Percentiles rank a stretch among this genome's conserved stretches.
These are phyloP conservation scores for Linyphia triangularis DNA, from an alignment of 2,888 invertebrate species.

Conservation along the genomic window DNA sequence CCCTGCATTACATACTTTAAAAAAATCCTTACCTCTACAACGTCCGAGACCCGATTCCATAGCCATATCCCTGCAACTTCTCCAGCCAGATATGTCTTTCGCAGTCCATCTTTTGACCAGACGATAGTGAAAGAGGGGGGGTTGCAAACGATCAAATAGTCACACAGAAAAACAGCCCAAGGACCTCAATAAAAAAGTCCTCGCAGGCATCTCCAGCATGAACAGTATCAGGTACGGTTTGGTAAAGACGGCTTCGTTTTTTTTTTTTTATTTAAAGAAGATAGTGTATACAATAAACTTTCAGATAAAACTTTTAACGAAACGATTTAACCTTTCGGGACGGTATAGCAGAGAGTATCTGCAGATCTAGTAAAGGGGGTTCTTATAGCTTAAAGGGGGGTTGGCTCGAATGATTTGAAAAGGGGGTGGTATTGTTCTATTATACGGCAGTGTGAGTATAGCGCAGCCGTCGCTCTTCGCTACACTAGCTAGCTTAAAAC, in stretches of 20 bases:
- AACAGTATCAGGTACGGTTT: constrained; percentile 66
- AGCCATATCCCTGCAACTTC: constrained; percentile 40
- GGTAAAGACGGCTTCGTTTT: constrained; percentile 59
- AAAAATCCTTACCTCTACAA: constrained; percentile 64
- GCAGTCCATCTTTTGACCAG: constrained; percentile 36
- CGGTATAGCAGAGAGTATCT: constrained; percentile 45
- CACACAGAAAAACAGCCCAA: constrained; percentile 6
- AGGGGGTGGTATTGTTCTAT: constrained; percentile 47
- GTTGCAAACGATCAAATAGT: neutral
- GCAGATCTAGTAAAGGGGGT: neutral
- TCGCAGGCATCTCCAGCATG: constrained; percentile 47
- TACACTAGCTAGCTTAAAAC: constrained; percentile 66
- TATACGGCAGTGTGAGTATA: constrained; percentile 64
- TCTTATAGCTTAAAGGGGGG: constrained; percentile 1
- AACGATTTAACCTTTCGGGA: constrained; percentile 42
- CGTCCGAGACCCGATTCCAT: constrained; percentile 57
- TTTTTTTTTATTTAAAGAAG: neutral
- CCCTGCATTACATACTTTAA: neutral
- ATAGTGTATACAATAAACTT: neutral
- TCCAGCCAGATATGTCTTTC: neutral
- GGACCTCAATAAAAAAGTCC: constrained; percentile 8
- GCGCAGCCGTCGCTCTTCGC: constrained; percentile 45
- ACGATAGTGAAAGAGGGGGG: neutral
- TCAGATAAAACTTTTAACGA: constrained; percentile 1
- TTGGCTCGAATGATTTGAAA: neutral